Evolutionary conservation across 2,113 vertebrate species (phyloP).

Genomic region (Plectropomus leopardus): DNA sequence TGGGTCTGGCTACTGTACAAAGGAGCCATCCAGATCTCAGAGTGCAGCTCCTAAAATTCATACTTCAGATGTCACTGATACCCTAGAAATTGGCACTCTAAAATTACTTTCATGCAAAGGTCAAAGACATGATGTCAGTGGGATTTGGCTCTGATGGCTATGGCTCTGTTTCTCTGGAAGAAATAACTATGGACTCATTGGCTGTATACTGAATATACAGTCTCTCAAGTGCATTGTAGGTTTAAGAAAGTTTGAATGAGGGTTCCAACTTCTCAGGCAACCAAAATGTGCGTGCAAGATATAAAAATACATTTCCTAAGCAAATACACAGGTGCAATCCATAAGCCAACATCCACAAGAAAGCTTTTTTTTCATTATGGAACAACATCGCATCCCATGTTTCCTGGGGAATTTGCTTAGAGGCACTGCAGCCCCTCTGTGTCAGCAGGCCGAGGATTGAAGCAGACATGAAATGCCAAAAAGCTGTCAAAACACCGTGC

Average conservation of each 20-base stretch:
- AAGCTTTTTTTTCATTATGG: conserved; percentile 21
- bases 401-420: conserved; percentile 58
- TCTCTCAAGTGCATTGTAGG: not conserved
- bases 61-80: conserved; percentile 55
- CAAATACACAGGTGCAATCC: conserved; percentile 43
- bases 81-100: conserved; percentile 55
- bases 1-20: conserved; percentile 41
- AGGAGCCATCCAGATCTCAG: conserved; percentile 33
- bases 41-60: conserved; percentile 48
- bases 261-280: not conserved
- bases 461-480: conserved; percentile 45
- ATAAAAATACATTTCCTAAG: conserved; percentile 16
- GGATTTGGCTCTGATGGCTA: conserved; percentile 19
- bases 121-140: conserved; percentile 68
- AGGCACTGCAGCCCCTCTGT: conserved; percentile 31
- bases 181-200: conserved; percentile 21
- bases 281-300: not conserved
- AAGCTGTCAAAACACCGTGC: conserved; percentile 55
- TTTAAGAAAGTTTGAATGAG: conserved; percentile 5
- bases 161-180: conserved; percentile 37
- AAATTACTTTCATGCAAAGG: conserved; percentile 66
- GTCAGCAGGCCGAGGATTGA: conserved; percentile 41
- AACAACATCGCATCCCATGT: conserved; percentile 53
- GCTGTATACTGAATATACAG: not conserved
- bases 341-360: not conserved